Conservation (phyloP, 2,888 invertebrate genomes). For the Ophioninae sp. region DNA sequence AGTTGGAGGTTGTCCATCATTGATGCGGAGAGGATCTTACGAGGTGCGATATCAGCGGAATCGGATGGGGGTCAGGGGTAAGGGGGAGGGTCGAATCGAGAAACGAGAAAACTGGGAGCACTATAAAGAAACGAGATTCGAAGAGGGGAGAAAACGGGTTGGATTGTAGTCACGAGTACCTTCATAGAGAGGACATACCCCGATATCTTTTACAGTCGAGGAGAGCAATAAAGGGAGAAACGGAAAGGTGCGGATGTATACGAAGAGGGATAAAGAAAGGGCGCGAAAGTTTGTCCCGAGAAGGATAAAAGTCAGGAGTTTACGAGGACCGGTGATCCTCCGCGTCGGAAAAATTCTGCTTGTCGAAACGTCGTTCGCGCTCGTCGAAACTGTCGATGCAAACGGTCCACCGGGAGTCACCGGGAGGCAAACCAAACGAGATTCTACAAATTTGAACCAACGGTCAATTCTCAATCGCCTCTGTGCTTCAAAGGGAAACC, state of each 20-base stretch:
- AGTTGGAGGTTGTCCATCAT: background rate
- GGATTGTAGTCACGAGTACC: conserved; percentile 33
- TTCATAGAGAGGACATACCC: conserved; percentile 27
- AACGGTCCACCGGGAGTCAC: conserved; percentile 16
- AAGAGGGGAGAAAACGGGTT: conserved; percentile 34
- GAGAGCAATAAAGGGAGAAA: conserved; percentile 16
- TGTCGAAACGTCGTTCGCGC: conserved; percentile 25
- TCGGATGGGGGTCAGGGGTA: conserved; percentile 22
- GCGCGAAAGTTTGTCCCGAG: conserved; percentile 1
- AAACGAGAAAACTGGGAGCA: conserved; percentile 47
- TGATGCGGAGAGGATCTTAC: conserved; percentile 21
- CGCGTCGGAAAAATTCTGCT: conserved; percentile 35
- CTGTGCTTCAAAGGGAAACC: background rate
- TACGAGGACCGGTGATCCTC: conserved; percentile 30
- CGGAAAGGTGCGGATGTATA: background rate
- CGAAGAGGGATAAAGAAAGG: conserved; percentile 2
- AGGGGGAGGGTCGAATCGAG: conserved; percentile 18
- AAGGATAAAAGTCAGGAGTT: conserved; percentile 31
- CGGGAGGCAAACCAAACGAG: background rate
- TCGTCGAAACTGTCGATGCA: conserved; percentile 19
- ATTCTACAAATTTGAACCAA: background rate
- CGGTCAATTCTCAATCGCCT: background rate
- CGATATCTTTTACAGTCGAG: conserved; percentile 31
- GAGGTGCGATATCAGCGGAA: conserved; percentile 44
- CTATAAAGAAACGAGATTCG: conserved; percentile 35